phyloP scores from a whole-genome alignment of 2,888 invertebrate genomes.

The Mythimna pallens region DNA sequence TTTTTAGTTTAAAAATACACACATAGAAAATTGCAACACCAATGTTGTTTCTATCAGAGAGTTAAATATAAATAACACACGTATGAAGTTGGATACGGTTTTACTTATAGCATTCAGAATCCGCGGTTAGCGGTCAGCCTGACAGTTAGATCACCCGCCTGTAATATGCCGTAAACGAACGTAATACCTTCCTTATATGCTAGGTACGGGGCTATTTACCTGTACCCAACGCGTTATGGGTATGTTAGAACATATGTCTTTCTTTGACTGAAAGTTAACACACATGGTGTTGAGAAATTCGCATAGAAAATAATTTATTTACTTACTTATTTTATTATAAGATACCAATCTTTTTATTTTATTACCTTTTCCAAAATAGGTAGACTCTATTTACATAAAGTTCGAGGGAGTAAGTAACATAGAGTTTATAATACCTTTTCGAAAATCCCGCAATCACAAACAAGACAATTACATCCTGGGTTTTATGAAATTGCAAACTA shows the following conservation, averaged over 20 bases:
- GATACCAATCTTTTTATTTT: too few relatives aligned
- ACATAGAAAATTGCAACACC: neutral
- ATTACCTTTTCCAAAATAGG: too few relatives aligned
- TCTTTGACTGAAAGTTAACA: neutral
- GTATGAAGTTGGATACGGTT: conserved; percentile 54
- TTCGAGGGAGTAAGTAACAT: neutral
- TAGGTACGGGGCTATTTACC: conserved; percentile 19
- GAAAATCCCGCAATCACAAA: too few relatives aligned
- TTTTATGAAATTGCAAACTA: too few relatives aligned
- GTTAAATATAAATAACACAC: conserved; percentile 54
- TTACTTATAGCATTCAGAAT: conserved; percentile 55
- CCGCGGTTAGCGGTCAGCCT: conserved; percentile 67
- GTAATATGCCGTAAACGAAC: conserved; percentile 67
- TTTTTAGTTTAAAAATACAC: neutral
- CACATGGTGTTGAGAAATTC: neutral
- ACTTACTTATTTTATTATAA: neutral
- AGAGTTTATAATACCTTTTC: too few relatives aligned
- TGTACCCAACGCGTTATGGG: neutral
- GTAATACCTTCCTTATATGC: conserved; percentile 73
- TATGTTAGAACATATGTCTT: conserved; percentile 4
- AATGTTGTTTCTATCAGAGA: conserved; percentile 27
- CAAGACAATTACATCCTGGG: too few relatives aligned
- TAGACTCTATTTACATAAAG: too few relatives aligned
- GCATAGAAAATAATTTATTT: neutral
- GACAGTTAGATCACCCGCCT: conserved; percentile 69